These are phyloP conservation scores for Nemapogon koenigi DNA, from an alignment of 2,888 invertebrate species.

Conservation along the genomic window DNA sequence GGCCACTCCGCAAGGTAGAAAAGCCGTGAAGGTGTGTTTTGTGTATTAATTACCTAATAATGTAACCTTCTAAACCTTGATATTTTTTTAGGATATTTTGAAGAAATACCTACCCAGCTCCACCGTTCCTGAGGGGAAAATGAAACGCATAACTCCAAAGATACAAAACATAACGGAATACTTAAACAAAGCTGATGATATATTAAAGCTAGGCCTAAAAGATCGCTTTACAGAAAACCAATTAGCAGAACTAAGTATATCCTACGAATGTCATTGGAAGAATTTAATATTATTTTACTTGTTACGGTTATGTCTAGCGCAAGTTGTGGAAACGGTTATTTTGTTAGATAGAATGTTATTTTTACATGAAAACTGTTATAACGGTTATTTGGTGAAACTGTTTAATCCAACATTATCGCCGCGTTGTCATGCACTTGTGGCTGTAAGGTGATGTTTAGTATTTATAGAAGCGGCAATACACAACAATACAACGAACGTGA, in stretches of 20 bases:
- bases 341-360: slow-evolving; percentile 82
- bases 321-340: slow-evolving; percentile 81
- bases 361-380: slow-evolving; percentile 70
- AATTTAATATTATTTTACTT: slow-evolving; percentile 79
- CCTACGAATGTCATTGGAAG: slow-evolving; percentile 43
- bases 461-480: too few species aligned
- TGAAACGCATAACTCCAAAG: slow-evolving; percentile 67
- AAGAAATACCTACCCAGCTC: slow-evolving; percentile 30
- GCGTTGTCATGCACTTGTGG: slow-evolving; percentile 78
- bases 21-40: too few species aligned
- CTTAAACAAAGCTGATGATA: slow-evolving; percentile 68
- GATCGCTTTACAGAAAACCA: slow-evolving; percentile 36
- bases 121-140: slow-evolving; percentile 53
- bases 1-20: too few species aligned
- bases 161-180: slow-evolving; percentile 73
- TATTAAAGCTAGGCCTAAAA: slow-evolving; percentile 60
- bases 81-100: slow-evolving; percentile 40
- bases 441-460: slow-evolving; percentile 63
- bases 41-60: too few species aligned
- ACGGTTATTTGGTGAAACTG: slow-evolving; percentile 71
- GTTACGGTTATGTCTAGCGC: slow-evolving; percentile 76
- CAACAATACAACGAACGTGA: too few species aligned
- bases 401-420: slow-evolving; percentile 89
- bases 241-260: slow-evolving; percentile 24
- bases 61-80: background rate